A percentile compares a stretch with the other conserved stretches of the same genome.
Evolutionary conservation across 2,113 vertebrate genomes (phyloP).

Genomic region (Spea bombifrons): DNA sequence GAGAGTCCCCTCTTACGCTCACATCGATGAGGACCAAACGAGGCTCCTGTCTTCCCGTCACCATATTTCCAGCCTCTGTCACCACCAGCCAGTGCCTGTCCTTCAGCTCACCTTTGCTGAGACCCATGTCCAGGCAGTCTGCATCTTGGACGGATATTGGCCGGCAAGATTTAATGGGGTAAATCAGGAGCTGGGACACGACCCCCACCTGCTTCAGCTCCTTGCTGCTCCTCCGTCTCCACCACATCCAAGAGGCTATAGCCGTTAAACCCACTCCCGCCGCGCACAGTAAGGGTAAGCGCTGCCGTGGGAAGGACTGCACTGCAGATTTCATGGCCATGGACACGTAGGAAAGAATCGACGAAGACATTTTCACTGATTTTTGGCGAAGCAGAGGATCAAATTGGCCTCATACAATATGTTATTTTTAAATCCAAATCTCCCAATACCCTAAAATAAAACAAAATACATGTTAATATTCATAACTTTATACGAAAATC

Average conservation of each 20-base stretch:
- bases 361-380: not conserved
- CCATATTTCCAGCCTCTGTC: slow-evolving; percentile 81
- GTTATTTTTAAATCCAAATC: too few species aligned
- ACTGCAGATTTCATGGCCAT: not conserved
- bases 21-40: slow-evolving; percentile 78
- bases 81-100: slow-evolving; percentile 90
- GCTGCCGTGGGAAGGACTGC: slow-evolving; percentile 10
- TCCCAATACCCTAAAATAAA: not conserved
- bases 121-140: slow-evolving; percentile 67
- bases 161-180: slow-evolving; percentile 86
- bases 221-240: slow-evolving; percentile 37
- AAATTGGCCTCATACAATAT: too few species aligned
- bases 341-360: not conserved
- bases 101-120: slow-evolving; percentile 73
- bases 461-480: not conserved
- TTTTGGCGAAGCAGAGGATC: too few species aligned
- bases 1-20: slow-evolving; percentile 51
- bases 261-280: slow-evolving; percentile 55
- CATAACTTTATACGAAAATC: too few species aligned
- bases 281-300: slow-evolving; percentile 47
- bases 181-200: slow-evolving; percentile 74
- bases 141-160: slow-evolving; percentile 68
- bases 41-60: slow-evolving; percentile 84
- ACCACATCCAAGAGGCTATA: slow-evolving; percentile 55
- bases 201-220: slow-evolving; percentile 70